Evolutionary conservation across 1,140 invertebrate species (phyloP).

Genomic region (Oreohelix idahoensis): DNA sequence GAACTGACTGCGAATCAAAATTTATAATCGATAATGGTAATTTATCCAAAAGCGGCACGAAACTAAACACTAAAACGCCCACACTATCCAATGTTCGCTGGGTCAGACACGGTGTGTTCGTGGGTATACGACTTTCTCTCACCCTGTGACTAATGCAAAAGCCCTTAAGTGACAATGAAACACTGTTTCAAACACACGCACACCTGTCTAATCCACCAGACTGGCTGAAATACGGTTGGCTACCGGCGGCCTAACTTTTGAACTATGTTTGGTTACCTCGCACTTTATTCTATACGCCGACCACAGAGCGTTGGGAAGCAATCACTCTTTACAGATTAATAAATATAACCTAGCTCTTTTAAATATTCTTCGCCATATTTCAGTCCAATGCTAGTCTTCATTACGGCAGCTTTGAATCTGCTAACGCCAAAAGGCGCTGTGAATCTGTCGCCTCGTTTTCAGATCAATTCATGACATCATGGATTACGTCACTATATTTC

Average conservation of each 20-base stretch:
- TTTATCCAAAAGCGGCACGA: neutral
- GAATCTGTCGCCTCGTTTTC: constrained; percentile 24
- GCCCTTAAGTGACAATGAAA: neutral
- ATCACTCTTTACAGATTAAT: no score
- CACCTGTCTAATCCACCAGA: neutral
- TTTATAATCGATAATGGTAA: neutral
- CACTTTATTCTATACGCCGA: no score
- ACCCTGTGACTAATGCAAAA: neutral
- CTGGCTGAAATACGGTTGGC: neutral
- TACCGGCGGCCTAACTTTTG: neutral
- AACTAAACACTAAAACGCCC: neutral
- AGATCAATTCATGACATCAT: constrained; percentile 29
- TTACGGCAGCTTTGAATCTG: neutral
- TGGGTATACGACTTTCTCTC: neutral
- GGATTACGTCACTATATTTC: constrained; percentile 21
- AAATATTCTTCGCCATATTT: neutral
- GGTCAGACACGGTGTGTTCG: neutral
- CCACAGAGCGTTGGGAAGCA: no score
- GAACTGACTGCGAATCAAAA: neutral
- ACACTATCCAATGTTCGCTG: neutral
- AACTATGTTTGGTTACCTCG: no score
- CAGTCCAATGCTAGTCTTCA: neutral
- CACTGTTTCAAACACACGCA: neutral
- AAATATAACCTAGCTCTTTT: no score
- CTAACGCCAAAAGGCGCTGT: neutral